These are phyloP conservation scores for Oxyura jamaicensis DNA, from an alignment of 2,113 vertebrate genomes.

Conservation along the genomic window DNA sequence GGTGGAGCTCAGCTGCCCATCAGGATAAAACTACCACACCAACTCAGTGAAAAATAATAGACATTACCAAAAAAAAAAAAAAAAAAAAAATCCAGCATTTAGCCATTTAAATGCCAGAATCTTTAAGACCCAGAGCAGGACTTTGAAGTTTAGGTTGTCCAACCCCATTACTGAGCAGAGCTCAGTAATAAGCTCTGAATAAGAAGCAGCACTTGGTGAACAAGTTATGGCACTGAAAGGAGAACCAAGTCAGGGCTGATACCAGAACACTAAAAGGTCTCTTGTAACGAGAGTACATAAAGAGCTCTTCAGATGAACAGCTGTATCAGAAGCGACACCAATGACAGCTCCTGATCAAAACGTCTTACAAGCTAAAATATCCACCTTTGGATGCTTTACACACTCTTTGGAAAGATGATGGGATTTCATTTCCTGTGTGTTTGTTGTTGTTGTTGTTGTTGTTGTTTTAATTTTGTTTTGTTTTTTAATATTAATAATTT, in stretches of 20 bases:
- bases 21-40: too few species aligned
- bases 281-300: background rate
- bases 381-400: background rate
- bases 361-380: background rate
- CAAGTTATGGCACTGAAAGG: background rate
- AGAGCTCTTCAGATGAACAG: background rate
- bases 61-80: too few species aligned
- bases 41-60: accelerated
- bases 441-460: too few species aligned
- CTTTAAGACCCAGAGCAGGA: background rate
- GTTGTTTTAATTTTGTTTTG: too few species aligned
- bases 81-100: background rate
- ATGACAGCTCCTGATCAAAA: background rate
- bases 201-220: background rate
- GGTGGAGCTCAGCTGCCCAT: too few species aligned
- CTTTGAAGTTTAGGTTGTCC: background rate
- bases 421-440: background rate
- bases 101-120: background rate
- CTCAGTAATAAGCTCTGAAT: background rate
- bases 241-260: background rate
- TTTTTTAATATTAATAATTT: background rate
- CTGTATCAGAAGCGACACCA: background rate
- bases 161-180: background rate
- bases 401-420: background rate
- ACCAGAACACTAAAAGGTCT: background rate